These are phyloP conservation scores for Ips typographus DNA, from an alignment of 1,140 invertebrate species.

Conservation along the genomic window DNA sequence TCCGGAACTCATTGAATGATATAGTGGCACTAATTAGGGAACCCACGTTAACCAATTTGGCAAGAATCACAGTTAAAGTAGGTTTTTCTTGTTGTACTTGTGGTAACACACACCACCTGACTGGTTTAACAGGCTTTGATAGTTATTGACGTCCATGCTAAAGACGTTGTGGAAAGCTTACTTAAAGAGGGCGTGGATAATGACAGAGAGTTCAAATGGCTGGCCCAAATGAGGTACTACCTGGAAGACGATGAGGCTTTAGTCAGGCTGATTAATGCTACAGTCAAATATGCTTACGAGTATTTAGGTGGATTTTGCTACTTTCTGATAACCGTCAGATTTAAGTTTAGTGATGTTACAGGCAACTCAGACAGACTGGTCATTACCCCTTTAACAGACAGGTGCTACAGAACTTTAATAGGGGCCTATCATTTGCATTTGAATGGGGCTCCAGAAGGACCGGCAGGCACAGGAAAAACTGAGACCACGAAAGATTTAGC, in stretches of 20 bases:
- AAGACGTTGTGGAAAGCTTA: constrained; percentile 81
- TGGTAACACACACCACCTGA: neutral
- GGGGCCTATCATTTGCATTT: constrained; percentile 85
- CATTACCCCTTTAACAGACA: constrained; percentile 79
- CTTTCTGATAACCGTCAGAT: neutral
- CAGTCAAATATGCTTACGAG: constrained; percentile 85
- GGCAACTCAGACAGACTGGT: constrained; percentile 73
- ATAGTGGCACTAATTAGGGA: constrained; percentile 64
- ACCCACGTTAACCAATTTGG: constrained; percentile 59
- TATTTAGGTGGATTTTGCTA: constrained; percentile 67
- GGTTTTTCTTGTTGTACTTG: neutral
- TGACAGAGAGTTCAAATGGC: constrained; percentile 88
- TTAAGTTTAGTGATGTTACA: constrained; percentile 10
- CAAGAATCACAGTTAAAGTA: constrained; percentile 74
- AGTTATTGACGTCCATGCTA: constrained; percentile 89
- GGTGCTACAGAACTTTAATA: constrained; percentile 85
- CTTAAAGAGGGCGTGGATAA: constrained; percentile 66
- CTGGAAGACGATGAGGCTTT: constrained; percentile 78
- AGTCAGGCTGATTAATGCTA: constrained; percentile 87
- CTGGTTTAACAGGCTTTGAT: constrained; percentile 63
- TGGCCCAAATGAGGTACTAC: constrained; percentile 81
- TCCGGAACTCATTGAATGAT: constrained; percentile 60
- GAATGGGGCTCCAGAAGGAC: constrained; percentile 84
- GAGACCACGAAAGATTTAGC: constrained; percentile 75
- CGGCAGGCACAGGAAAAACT: constrained; percentile 67